These are phyloP conservation scores for Globodera rostochiensis DNA, from an alignment of 1,140 invertebrate genomes.

Conservation along the genomic window DNA sequence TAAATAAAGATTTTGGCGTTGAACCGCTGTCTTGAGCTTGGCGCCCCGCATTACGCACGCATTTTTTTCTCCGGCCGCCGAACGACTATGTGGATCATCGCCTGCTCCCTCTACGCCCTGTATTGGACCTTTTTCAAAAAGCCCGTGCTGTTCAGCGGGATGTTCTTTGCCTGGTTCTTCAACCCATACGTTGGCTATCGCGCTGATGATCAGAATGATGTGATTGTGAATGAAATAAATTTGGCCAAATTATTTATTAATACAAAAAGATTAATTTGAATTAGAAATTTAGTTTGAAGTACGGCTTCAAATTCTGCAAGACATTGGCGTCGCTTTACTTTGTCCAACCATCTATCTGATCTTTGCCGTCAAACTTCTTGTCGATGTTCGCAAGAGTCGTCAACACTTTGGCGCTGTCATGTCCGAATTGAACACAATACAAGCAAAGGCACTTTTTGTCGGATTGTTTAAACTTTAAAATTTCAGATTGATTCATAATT, in stretches of 20 bases:
- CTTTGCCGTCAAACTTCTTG: not conserved
- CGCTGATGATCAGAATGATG: not conserved
- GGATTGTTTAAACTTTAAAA: too few species aligned
- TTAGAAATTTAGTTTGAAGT: not conserved
- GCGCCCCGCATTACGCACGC: not conserved
- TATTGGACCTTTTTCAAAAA: constrained; percentile 27
- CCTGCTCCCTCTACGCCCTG: constrained; percentile 4
- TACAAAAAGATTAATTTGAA: too few species aligned
- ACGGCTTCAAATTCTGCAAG: not conserved
- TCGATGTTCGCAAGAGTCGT: not conserved
- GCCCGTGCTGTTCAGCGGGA: constrained; percentile 21
- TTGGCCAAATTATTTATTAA: too few species aligned
- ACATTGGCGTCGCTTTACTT: not conserved
- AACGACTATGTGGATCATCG: not conserved
- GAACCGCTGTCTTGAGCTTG: not conserved
- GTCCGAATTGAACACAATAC: not conserved
- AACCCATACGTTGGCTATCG: constrained; percentile 25
- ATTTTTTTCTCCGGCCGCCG: not conserved
- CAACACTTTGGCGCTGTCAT: not conserved
- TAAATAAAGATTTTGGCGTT: not conserved
- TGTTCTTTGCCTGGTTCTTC: constrained; percentile 37
- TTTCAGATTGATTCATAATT: too few species aligned
- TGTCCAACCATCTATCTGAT: not conserved
- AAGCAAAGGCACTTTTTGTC: not conserved
- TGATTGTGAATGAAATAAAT: too few species aligned